phyloP scores from a whole-genome alignment of 2,888 invertebrate genomes.

The Acrocyrtus sp. region DNA sequence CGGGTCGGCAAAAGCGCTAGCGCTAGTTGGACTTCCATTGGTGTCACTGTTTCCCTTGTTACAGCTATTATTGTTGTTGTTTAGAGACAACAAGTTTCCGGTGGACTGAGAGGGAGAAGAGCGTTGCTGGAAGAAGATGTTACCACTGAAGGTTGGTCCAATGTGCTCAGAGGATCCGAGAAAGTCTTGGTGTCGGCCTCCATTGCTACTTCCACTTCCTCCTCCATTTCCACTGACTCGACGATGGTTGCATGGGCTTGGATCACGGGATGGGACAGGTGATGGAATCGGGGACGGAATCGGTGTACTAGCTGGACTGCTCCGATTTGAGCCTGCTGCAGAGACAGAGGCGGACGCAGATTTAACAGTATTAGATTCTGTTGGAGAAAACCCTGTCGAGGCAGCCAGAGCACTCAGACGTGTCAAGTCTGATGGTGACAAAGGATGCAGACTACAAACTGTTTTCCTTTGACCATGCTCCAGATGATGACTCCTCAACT shows the following conservation, averaged over 20 bases:
- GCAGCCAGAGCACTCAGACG: constrained; percentile 62
- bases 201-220: background rate
- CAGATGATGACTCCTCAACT: constrained; percentile 55
- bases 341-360: constrained; percentile 53
- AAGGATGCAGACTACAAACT: constrained; percentile 65
- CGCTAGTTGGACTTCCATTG: background rate
- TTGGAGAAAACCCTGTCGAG: constrained; percentile 44
- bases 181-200: constrained; percentile 33
- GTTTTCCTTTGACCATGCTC: constrained; percentile 65
- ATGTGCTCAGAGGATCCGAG: constrained; percentile 36
- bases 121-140: constrained; percentile 25
- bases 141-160: constrained; percentile 27
- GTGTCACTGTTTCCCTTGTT: constrained; percentile 8
- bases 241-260: constrained; percentile 57
- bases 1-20: background rate
- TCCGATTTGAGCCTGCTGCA: constrained; percentile 57
- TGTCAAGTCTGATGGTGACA: constrained; percentile 64
- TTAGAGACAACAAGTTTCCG: constrained; percentile 28
- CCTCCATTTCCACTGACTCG: background rate
- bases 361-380: constrained; percentile 46
- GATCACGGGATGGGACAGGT: constrained; percentile 61
- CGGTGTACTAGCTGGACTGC: constrained; percentile 59
- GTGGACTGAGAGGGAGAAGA: constrained; percentile 27
- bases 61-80: constrained; percentile 36
- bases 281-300: constrained; percentile 58